Conservation (phyloP, 1,140 invertebrate species). For the Venustaconcha ellipsiformis region DNA sequence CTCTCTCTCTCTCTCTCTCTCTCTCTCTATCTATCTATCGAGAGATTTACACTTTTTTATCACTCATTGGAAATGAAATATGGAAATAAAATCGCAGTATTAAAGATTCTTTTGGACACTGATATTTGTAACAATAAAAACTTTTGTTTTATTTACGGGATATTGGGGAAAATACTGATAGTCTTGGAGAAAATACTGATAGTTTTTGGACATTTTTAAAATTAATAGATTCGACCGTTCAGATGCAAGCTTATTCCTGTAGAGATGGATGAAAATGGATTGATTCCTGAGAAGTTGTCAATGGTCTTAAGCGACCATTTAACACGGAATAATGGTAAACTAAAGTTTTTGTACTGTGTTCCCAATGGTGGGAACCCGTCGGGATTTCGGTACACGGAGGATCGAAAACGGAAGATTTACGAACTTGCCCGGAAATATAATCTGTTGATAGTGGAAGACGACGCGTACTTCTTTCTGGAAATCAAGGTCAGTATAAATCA, state of each 20-base stretch:
- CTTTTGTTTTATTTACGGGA: no score
- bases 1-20: no score
- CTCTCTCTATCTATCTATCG: no score
- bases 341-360: constrained; percentile 71
- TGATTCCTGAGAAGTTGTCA: constrained; percentile 23
- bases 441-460: constrained; percentile 83
- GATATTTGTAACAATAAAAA: no score
- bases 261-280: constrained; percentile 30
- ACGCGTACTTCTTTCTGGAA: constrained; percentile 83
- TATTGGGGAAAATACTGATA: neutral
- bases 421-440: constrained; percentile 79
- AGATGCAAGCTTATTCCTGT: constrained; percentile 14
- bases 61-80: no score
- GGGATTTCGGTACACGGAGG: constrained; percentile 75
- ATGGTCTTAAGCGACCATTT: constrained; percentile 39
- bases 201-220: neutral
- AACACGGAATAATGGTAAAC: constrained; percentile 33
- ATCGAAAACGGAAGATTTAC: constrained; percentile 79
- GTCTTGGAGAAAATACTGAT: no score
- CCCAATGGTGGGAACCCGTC: constrained; percentile 78
- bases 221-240: constrained; percentile 17
- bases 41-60: no score
- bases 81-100: no score
- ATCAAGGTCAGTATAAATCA: constrained; percentile 54
- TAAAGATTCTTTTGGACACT: no score